phyloP scores from a whole-genome alignment of 2,888 invertebrate genomes.

The Drosophila subquinaria region DNA sequence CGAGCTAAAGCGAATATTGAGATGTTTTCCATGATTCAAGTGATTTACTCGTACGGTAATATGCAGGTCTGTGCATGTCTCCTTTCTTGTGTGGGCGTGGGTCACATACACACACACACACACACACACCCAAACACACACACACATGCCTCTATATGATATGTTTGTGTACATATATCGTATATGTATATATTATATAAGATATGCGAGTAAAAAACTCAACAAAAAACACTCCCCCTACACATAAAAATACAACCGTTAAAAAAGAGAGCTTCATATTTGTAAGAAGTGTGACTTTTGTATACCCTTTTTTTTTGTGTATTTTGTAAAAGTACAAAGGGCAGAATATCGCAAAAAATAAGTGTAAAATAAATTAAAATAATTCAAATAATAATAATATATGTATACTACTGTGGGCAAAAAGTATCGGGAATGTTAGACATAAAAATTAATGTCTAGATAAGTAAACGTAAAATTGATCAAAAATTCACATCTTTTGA shows the following conservation, averaged over 20 bases:
- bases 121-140: not conserved
- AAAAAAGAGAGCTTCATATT: constrained; percentile 6
- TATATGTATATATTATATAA: constrained; percentile 24
- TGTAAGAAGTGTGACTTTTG: constrained; percentile 1
- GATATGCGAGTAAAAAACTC: constrained; percentile 35
- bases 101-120: constrained; percentile 17
- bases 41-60: constrained; percentile 68
- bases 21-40: constrained; percentile 57
- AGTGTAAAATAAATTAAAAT: not conserved
- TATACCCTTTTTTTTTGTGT: constrained; percentile 9
- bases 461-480: too few relatives aligned
- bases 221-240: constrained; percentile 24
- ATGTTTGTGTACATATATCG: constrained; percentile 9
- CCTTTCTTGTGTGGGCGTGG: constrained; percentile 28
- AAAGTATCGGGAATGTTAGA: too few relatives aligned
- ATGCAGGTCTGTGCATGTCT: constrained; percentile 47
- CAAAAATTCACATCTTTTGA: too few relatives aligned
- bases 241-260: constrained; percentile 36
- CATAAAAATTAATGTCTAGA: too few relatives aligned
- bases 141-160: constrained; percentile 3
- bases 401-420: too few relatives aligned
- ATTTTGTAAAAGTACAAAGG: not conserved
- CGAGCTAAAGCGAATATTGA: constrained; percentile 66
- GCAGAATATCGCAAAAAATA: not conserved
- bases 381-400: too few relatives aligned